phyloP scores from a whole-genome alignment of 2,797 vertebrate genomes.

The Spinus pinus region DNA sequence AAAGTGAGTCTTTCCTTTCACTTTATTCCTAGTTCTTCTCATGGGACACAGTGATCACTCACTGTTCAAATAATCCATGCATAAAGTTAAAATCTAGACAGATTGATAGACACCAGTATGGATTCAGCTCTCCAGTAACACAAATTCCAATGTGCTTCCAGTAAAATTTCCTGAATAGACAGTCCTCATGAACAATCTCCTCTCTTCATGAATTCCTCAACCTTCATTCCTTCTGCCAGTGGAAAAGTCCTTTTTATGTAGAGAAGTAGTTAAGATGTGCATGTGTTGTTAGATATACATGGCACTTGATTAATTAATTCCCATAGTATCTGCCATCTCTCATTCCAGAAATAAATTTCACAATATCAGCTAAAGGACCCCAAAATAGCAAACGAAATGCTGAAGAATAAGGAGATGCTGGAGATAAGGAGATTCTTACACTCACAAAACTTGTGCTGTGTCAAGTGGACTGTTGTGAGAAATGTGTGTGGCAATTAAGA shows the following conservation, averaged over 20 bases:
- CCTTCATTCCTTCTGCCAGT: not conserved
- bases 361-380: not conserved
- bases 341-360: not conserved
- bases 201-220: not conserved
- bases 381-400: not conserved
- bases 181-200: not conserved
- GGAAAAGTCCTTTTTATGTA: not conserved
- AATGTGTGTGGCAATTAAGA: constrained; percentile 3
- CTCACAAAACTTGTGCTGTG: not conserved
- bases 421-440: not conserved
- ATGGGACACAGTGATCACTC: not conserved
- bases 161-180: not conserved
- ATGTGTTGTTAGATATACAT: not conserved
- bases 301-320: not conserved
- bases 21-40: not conserved
- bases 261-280: not conserved
- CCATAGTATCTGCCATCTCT: not conserved
- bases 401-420: too few relatives aligned
- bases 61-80: not conserved
- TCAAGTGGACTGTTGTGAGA: not conserved
- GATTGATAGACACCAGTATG: not conserved
- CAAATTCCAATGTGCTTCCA: not conserved
- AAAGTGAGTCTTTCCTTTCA: not conserved
- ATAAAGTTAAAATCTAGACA: not conserved
- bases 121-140: not conserved